Base-by-base conservation (phyloP, 2,888 invertebrate genomes). In the Spilosoma lubricipeda region DNA sequence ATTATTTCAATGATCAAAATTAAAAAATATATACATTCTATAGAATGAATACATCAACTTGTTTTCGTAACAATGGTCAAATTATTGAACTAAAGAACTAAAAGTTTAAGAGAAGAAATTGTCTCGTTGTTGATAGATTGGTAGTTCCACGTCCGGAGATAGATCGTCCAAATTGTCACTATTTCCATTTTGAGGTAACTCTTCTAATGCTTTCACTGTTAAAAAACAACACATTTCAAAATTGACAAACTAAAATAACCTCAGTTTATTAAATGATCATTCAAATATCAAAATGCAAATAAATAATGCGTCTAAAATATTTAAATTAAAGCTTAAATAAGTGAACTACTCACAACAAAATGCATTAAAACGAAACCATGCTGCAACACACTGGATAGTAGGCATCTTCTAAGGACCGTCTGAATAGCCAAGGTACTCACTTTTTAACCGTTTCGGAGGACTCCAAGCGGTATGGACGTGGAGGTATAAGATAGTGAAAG, bases 101-200 rank as follows among this genome's bases (percentile, higher is more conserved):
- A 30, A 33, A 48, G 65, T 69, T 93, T 95, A 97, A 78, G 96
- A 96, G 91, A 97, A 98, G 95, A 97, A 98, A 92, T 98, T 98
- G 90, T 98, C 98, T 89, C 98, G 97, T 93, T 98, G 98, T 93
- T 98, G 98, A 90, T 98, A 98, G 81, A 98, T 96, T 72, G 98
- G 98, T 90, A 98, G 96, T 90, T 98, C 97, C 73, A 97, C 97
- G 85, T 97, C 97, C 63, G 98, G 98, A 70, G 98, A 97, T 39
- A 96, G 96, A 88, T 98, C 97, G 74, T 97, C 98, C 84, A 97
- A 97, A 75, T 98, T 97, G 79, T 96, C 95, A 84, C 94, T 94
- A 76, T 95, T 90, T 77, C 95, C 93, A 84, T 97, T 96, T 77
- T 96, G 93, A 74, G 97, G 97, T 90, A 97, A 95, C 87, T 97